Evolutionary conservation across 2,888 invertebrate genomes (phyloP).

Genomic region (Malthinus flaveolus): DNA sequence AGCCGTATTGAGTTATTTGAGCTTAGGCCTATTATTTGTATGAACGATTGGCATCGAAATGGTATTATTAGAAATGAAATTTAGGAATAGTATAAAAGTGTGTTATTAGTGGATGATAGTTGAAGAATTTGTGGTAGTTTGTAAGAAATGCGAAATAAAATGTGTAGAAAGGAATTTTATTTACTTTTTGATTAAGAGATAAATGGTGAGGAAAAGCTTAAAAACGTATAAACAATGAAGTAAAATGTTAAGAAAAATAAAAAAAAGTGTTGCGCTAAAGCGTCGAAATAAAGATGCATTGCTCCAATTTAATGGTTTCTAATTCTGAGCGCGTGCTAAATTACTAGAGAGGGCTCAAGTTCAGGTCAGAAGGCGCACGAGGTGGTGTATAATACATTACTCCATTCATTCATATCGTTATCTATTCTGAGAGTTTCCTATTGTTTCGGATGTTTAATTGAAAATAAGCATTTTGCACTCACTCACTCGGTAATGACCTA

Average conservation of each 20-base stretch:
- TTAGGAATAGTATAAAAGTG: no score
- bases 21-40: no score
- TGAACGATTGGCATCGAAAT: no score
- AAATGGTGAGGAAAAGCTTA: no score
- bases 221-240: no score
- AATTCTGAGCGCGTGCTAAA: conserved; percentile 35
- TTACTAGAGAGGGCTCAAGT: conserved; percentile 28
- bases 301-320: conserved; percentile 37
- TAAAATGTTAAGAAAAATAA: background rate
- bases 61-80: no score
- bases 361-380: conserved; percentile 27
- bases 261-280: conserved; percentile 16
- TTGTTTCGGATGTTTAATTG: conserved; percentile 32
- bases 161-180: no score
- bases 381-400: conserved; percentile 30
- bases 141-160: no score
- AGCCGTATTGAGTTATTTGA: no score
- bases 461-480: conserved; percentile 23
- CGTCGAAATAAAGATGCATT: conserved; percentile 32
- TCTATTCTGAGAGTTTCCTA: conserved; percentile 29
- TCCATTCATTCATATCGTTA: conserved; percentile 33
- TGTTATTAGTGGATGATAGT: no score
- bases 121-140: no score
- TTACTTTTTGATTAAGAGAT: no score
- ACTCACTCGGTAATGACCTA: conserved; percentile 22